Evolutionary conservation across 2,797 vertebrate genomes (phyloP).

Genomic region (Enteromius radiatus): DNA sequence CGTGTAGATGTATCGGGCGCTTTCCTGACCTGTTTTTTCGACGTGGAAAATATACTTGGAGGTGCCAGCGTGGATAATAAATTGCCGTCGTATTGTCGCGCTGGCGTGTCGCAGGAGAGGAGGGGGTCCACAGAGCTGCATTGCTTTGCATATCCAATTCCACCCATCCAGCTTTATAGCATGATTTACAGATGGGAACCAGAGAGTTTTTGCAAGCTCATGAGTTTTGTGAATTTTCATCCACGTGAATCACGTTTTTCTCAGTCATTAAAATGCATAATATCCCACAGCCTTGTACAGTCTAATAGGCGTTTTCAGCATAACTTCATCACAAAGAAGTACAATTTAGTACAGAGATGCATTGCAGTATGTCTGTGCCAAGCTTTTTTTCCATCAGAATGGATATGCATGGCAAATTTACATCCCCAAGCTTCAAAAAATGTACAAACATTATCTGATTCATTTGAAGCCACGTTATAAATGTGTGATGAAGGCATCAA

Average conservation of each 20-base stretch:
- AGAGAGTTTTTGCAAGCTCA: constrained; percentile 31
- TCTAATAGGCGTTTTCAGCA: neutral
- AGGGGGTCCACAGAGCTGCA: constrained; percentile 44
- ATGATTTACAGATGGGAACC: constrained; percentile 31
- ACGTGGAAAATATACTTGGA: neutral
- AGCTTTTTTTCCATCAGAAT: neutral
- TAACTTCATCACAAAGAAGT: neutral
- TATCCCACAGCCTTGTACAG: constrained; percentile 23
- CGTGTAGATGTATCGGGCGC: neutral
- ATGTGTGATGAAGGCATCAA: neutral
- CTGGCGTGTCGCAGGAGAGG: constrained; percentile 18
- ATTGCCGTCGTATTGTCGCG: neutral
- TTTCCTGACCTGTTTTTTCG: neutral
- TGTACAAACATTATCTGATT: neutral
- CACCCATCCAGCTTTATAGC: constrained; percentile 49
- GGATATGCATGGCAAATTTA: neutral
- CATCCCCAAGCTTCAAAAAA: neutral
- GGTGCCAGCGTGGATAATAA: constrained; percentile 7
- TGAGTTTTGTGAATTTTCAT: constrained; percentile 41
- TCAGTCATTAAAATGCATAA: constrained; percentile 3
- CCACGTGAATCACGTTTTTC: constrained; percentile 59
- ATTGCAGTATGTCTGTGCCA: neutral
- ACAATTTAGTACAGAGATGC: neutral
- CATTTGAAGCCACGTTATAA: neutral
- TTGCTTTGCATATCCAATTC: constrained; percentile 62